Base-by-base conservation (phyloP, 2,888 invertebrate genomes). In the Smittia aterrima region DNA sequence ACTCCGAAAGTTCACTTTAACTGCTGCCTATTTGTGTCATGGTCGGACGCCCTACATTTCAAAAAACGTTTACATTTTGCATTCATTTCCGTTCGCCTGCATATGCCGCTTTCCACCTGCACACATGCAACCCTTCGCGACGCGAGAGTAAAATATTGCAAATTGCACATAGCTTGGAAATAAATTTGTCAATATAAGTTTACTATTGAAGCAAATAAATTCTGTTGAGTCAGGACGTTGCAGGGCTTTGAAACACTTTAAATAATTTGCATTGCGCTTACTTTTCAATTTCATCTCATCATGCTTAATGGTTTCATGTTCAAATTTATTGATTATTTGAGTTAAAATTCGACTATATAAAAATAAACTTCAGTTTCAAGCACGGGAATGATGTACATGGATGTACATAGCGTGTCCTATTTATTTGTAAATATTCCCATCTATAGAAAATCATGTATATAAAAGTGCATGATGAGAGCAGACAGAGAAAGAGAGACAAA, bases 351-450 rank as follows among this genome's bases (percentile, higher is more conserved):
- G 32, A 68, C 22, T 40, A 68, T 41, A 68, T 41, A 68, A 68
- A 68, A 38, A 68, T 47, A 68, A 47, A 68, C 68, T 68, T 68
- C 68, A 47, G 41, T 68, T 68, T 68, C n/a, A 68, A 68, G 70
- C 54, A 53, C 47, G 18, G 11, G 22, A 22, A 58, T 20, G 67
- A 16, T 67, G 67, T 53, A 54, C 18, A 53, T 27, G 25, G 53
- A 27, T 53, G 54, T 54, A 70, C 27, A 70, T 70, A 70, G 16
- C 25, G 25, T 70, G 70, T 32, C 70, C 70, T 54, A 70, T 70
- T 70, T 70, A 70, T 53, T 70, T 70, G 70, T 70, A 70, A 18
- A 70, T 70, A 32, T 54, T 54, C 70, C 54, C 70, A 53, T 70
- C 70, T 40, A 27, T 2, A n/a, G 16, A 3, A 32, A 32, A 9